phyloP scores from a whole-genome alignment of 2,113 vertebrate species.

The Myiagra hebetior region DNA sequence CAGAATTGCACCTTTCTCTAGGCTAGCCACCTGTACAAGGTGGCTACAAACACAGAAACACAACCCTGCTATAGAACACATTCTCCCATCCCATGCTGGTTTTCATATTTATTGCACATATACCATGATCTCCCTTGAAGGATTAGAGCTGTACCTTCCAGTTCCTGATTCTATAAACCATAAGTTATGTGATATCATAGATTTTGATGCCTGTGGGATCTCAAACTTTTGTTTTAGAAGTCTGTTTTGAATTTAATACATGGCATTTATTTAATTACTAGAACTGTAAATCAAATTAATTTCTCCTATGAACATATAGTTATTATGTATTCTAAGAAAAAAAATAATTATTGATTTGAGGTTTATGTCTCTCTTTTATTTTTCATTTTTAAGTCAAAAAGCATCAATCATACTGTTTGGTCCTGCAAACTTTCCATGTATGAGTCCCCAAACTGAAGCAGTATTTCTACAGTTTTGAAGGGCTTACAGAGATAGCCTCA shows the following conservation, averaged over 20 bases:
- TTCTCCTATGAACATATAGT: not conserved
- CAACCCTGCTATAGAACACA: not conserved
- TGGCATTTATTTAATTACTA: not conserved
- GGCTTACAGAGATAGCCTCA: not conserved
- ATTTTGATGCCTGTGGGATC: not conserved
- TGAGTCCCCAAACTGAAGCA: not conserved
- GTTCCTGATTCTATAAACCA: not conserved
- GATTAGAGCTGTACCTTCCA: not conserved
- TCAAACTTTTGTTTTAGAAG: not conserved
- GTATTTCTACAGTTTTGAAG: conserved; percentile 2
- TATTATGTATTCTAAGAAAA: not conserved
- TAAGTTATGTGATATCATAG: not conserved
- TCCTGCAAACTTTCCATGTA: not conserved
- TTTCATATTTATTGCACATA: not conserved
- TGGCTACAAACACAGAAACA: not conserved
- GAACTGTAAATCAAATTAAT: not conserved
- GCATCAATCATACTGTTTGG: not conserved
- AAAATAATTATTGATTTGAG: not conserved
- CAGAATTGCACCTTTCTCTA: not conserved
- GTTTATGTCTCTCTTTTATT: not conserved
- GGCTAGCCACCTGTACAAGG: not conserved
- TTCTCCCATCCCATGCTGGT: not conserved
- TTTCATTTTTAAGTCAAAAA: not conserved
- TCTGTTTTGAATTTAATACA: not conserved
- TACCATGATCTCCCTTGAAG: not conserved